Evolutionary conservation across 2,797 vertebrate species (phyloP).

Genomic region (Potorous gilbertii): DNA sequence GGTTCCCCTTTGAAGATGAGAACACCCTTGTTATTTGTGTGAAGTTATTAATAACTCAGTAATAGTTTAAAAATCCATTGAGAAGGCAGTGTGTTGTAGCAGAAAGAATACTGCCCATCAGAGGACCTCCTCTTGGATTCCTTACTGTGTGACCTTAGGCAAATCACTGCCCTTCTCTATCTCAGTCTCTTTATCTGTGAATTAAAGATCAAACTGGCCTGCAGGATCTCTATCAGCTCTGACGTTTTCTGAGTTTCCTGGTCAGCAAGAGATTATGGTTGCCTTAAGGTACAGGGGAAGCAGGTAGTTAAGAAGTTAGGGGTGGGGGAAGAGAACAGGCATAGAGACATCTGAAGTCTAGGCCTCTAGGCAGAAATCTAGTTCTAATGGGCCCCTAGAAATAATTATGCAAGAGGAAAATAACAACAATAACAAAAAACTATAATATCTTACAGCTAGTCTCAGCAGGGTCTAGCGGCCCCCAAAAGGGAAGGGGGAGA

Average conservation of each 20-base stretch:
- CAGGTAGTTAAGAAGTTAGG: not conserved
- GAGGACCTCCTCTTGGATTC: not conserved
- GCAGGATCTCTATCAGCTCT: not conserved
- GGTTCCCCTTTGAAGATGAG: not conserved
- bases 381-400: not conserved
- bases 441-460: not conserved
- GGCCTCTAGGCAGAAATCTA: not conserved
- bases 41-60: not conserved
- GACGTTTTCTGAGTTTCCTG: not conserved
- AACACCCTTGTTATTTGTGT: rapidly evolving
- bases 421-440: not conserved
- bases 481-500: rapidly evolving
- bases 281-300: not conserved
- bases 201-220: not conserved
- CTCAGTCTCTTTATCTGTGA: not conserved
- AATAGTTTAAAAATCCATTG: not conserved
- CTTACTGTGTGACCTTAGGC: not conserved
- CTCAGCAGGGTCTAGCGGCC: not conserved
- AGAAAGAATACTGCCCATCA: not conserved
- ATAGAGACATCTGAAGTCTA: not conserved
- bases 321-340: not conserved
- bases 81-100: not conserved
- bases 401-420: not conserved
- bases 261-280: not conserved
- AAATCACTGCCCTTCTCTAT: not conserved